Evolutionary conservation across 1,140 invertebrate genomes (phyloP), one percentile per base, ranked within the genome.

Genomic region (Chelonus insularis): DNA sequence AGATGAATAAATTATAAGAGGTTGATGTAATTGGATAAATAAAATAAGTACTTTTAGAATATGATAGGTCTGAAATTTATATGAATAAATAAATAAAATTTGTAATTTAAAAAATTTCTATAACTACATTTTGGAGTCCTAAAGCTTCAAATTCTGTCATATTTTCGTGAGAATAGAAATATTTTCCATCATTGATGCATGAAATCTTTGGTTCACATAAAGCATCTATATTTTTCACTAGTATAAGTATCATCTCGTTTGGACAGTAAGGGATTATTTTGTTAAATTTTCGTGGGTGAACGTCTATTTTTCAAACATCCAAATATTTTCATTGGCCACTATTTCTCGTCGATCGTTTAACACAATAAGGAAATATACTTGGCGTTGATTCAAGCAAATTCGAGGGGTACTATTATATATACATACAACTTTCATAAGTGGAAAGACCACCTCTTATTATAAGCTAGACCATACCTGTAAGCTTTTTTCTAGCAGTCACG

Each of bases 271-370:
- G 41, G 18, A 16, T 16, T 8, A 16, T 43, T 9, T 6, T 39
- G n/a, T 37, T 11, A 18, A 47, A 37, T 11, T 25, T 41, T 36
- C 34, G 52, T 50, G 39, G 57, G 57, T 36, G 60, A 43, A 34
- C 16, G 50, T 47, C 57, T 51, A 58, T 57, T 67, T 55, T 62
- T 14, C 23, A 68, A 65, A 72, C 52, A 74, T 77, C 73, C 65
- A 76, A 77, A 77, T 77, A 76, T 77, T 77, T 75, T 76, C 68
- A 68, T 77, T 72, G 63, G 63, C 45, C 58, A 41, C 56, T 45
- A 59, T 56, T 47, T 57, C 37, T 41, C 52, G 21, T 14, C 20
- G 55, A 48, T 48, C 56, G 32, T 55, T 48, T 39, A 36, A 41
- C 56, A 54, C 48, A 63, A 12, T 39, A 12, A 8, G 36, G 16